Evolutionary conservation across 2,797 vertebrate species (phyloP).

Genomic region (Neosilurus hyrtlii): DNA sequence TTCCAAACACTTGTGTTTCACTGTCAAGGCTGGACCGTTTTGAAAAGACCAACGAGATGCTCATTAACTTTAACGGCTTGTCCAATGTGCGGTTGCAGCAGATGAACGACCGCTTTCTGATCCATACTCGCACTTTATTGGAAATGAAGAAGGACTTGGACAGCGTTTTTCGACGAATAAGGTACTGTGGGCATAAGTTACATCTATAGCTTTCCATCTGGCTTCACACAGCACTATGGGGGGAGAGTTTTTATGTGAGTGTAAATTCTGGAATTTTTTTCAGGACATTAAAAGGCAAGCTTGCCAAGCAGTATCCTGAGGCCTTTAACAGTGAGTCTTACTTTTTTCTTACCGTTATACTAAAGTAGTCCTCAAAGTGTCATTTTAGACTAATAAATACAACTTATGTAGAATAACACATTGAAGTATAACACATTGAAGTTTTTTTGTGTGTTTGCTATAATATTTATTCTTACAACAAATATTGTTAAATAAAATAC

Average conservation of each 20-base stretch:
- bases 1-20: constrained; percentile 9
- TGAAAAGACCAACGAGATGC: constrained; percentile 98
- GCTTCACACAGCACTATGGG: constrained; percentile 73
- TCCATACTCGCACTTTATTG: constrained; percentile 87
- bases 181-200: constrained; percentile 66
- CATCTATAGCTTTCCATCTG: neutral
- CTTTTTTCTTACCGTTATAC: constrained; percentile 5
- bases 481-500: no score
- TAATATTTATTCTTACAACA: no score
- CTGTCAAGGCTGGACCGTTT: constrained; percentile 89
- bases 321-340: constrained; percentile 91
- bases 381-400: neutral
- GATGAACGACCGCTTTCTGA: constrained; percentile 91
- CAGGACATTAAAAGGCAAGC: constrained; percentile 90
- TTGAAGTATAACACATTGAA: neutral
- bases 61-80: constrained; percentile 95
- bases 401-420: neutral
- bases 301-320: constrained; percentile 93
- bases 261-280: constrained; percentile 29
- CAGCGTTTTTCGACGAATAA: constrained; percentile 91
- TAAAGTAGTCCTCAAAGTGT: neutral
- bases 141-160: constrained; percentile 98
- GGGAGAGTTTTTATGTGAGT: neutral
- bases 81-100: constrained; percentile 89
- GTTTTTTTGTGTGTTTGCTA: no score